phyloP scores from a whole-genome alignment of 2,113 vertebrate genomes.

The Ageneiosus marmoratus region DNA sequence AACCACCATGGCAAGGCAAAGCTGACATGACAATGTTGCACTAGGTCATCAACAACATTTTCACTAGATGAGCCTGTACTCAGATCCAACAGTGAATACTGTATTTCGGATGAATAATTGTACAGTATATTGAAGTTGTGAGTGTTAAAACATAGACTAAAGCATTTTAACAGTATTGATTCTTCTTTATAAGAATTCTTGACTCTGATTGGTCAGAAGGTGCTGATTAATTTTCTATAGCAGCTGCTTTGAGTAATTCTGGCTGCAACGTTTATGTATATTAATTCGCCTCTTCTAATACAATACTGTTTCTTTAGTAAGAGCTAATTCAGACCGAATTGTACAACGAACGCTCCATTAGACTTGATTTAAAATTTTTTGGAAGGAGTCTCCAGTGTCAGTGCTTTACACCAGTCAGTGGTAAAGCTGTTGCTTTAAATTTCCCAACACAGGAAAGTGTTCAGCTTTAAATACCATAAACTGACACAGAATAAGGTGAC shows the following conservation, averaged over 20 bases:
- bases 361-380: not conserved
- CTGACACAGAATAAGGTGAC: not conserved
- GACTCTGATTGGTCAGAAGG: not conserved
- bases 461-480: not conserved
- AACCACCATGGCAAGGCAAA: not conserved
- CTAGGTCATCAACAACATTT: too few relatives aligned
- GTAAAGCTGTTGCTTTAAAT: not conserved
- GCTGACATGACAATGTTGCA: not conserved
- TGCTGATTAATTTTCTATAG: not conserved
- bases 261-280: not conserved
- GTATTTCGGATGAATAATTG: too few relatives aligned
- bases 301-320: not conserved
- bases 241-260: not conserved
- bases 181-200: too few relatives aligned
- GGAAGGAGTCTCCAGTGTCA: not conserved
- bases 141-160: not conserved
- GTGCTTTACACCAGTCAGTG: not conserved
- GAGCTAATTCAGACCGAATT: not conserved
- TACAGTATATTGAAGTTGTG: too few relatives aligned
- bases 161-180: too few relatives aligned
- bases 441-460: too few relatives aligned
- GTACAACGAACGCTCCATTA: not conserved
- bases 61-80: not conserved
- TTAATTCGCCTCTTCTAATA: not conserved
- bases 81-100: not conserved